These are phyloP conservation scores for Eciton burchellii DNA, from an alignment of 1,140 invertebrate genomes.

Conservation along the genomic window DNA sequence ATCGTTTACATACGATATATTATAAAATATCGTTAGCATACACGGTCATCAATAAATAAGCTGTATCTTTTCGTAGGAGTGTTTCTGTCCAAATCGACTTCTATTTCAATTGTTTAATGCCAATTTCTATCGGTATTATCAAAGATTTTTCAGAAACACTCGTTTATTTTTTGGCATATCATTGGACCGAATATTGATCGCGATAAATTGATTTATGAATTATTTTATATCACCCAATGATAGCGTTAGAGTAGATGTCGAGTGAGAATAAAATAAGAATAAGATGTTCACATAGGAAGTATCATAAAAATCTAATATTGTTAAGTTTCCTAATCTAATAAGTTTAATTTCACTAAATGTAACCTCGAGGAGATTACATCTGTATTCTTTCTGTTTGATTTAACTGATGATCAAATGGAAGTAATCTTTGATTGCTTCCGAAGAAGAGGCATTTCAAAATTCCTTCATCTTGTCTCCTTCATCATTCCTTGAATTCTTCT, in stretches of 20 bases:
- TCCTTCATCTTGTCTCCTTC: neutral
- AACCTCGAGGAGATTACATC: no score
- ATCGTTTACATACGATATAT: slow-evolving; percentile 25
- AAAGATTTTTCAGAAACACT: neutral
- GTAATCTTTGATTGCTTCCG: slow-evolving; percentile 11
- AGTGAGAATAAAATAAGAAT: no score
- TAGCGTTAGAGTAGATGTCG: no score
- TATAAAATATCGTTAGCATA: neutral
- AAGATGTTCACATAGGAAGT: no score
- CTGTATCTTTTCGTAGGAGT: neutral
- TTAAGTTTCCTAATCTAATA: no score
- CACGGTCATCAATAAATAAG: neutral
- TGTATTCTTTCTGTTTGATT: no score
- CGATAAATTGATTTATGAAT: neutral
- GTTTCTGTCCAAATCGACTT: neutral
- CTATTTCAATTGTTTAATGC: neutral
- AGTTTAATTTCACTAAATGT: no score
- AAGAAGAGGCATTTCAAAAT: neutral
- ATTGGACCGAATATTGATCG: neutral
- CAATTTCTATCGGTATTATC: neutral
- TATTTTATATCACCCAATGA: no score
- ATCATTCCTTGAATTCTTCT: slow-evolving; percentile 11
- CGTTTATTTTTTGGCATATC: neutral
- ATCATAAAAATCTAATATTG: no score
- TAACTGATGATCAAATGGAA: neutral